Conservation (phyloP, 2,888 invertebrate species). For the Clitarchus hookeri region DNA sequence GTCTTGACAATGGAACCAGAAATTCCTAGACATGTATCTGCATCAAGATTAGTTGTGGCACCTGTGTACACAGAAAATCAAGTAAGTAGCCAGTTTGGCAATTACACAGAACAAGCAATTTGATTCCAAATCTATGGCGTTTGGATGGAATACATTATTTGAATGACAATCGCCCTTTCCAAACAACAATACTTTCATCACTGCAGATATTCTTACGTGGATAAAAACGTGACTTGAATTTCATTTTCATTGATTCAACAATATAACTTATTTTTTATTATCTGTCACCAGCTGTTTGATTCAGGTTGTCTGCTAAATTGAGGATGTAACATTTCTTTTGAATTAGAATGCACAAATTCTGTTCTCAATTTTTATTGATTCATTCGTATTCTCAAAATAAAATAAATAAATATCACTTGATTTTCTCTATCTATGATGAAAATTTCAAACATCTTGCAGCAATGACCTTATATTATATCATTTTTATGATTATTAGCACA, state of each 20-base stretch:
- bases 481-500: too few species aligned
- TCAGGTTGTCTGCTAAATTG: not conserved
- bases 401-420: too few species aligned
- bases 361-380: too few species aligned
- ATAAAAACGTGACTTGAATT: not conserved
- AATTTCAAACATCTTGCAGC: too few species aligned
- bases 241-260: not conserved
- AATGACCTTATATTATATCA: too few species aligned
- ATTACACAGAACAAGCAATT: conserved; percentile 42
- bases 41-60: not conserved
- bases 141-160: conserved; percentile 25
- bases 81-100: conserved; percentile 44
- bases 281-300: not conserved
- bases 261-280: not conserved
- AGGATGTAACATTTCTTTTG: too few species aligned
- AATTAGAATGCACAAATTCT: too few species aligned
- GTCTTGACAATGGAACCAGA: conserved; percentile 43
- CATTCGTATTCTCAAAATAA: too few species aligned
- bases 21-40: conserved; percentile 36
- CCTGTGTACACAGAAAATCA: conserved; percentile 45
- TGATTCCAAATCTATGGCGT: conserved; percentile 43
- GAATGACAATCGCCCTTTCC: conserved; percentile 41
- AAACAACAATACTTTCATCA: conserved; percentile 43
- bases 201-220: conserved; percentile 36
- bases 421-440: too few species aligned